Conservation (phyloP, 2,888 invertebrate species). For the Acleris sparsana region DNA sequence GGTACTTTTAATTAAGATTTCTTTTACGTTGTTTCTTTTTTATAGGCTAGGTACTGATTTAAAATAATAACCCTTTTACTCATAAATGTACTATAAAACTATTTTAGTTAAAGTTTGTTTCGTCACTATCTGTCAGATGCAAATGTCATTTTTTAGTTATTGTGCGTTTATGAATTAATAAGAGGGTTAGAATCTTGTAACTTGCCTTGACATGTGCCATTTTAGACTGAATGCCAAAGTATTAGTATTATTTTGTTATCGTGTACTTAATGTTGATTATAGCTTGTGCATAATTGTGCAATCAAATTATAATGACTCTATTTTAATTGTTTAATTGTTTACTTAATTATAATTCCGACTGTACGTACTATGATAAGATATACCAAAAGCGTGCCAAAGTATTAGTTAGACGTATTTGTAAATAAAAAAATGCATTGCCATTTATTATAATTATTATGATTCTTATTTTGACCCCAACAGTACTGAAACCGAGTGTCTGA, state of each 20-base stretch:
- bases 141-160: too few species aligned
- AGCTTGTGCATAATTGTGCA: slow-evolving; percentile 40
- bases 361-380: slow-evolving; percentile 7
- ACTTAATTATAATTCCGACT: slow-evolving; percentile 3
- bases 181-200: not conserved
- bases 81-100: too few species aligned
- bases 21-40: slow-evolving; percentile 11
- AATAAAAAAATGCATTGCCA: slow-evolving; percentile 50
- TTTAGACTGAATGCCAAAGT: slow-evolving; percentile 71
- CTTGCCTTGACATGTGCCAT: slow-evolving; percentile 45
- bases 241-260: slow-evolving; percentile 52
- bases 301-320: slow-evolving; percentile 28
- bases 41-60: slow-evolving; percentile 6
- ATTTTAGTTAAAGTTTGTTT: too few species aligned
- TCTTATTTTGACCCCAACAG: not conserved
- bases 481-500: not conserved
- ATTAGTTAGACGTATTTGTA: slow-evolving; percentile 59
- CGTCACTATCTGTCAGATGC: too few species aligned
- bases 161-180: too few species aligned
- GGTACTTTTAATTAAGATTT: slow-evolving; percentile 6
- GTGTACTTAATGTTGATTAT: slow-evolving; percentile 50
- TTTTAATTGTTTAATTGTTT: slow-evolving; percentile 17
- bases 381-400: slow-evolving; percentile 47
- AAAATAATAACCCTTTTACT: too few species aligned
- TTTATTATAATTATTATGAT: slow-evolving; percentile 1